Conservation (phyloP, 2,113 vertebrate species). For the Haliaeetus leucogaster region DNA sequence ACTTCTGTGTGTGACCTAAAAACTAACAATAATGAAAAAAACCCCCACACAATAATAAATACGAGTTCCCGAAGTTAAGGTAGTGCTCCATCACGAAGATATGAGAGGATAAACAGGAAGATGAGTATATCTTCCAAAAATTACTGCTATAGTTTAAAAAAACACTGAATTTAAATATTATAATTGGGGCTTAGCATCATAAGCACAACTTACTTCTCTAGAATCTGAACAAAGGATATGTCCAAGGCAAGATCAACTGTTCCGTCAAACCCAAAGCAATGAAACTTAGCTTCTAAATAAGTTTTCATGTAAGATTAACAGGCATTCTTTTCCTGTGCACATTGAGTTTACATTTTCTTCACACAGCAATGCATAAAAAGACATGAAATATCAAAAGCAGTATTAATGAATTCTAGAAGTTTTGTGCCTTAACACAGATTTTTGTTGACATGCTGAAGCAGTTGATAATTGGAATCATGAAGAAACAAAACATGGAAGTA, state of each 20-base stretch:
- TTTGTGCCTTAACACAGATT: neutral
- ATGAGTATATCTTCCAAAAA: neutral
- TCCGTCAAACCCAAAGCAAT: neutral
- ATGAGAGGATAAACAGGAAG: neutral
- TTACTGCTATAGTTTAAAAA: neutral
- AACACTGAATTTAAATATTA: neutral
- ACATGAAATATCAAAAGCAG: neutral
- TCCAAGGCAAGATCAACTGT: neutral
- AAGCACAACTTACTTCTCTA: neutral
- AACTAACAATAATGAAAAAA: neutral
- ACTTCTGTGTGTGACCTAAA: neutral
- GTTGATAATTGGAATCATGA: neutral
- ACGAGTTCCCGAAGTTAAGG: neutral
- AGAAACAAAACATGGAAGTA: neutral
- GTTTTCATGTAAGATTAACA: neutral
- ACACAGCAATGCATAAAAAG: neutral
- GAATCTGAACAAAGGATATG: neutral
- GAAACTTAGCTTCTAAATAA: neutral
- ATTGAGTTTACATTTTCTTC: neutral
- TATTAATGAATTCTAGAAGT: neutral
- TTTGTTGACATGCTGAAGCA: neutral
- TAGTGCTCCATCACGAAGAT: neutral
- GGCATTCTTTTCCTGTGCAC: neutral
- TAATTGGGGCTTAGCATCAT: neutral
- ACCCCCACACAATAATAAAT: rapidly evolving